Evolutionary conservation across 2,888 invertebrate genomes (phyloP).

Genomic region (Amblyjoppa fuscipennis): DNA sequence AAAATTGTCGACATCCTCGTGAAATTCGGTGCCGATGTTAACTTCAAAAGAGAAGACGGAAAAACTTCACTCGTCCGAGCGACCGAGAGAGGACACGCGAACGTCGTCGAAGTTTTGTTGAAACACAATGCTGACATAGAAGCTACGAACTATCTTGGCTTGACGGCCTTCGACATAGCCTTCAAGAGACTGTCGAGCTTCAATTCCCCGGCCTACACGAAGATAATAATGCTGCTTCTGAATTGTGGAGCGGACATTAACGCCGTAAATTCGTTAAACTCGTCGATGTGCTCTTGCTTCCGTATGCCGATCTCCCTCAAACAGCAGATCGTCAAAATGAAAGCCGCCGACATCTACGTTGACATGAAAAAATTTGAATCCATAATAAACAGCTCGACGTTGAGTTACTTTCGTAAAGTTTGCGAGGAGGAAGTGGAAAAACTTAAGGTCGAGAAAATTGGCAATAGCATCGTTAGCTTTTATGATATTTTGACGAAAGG

Average conservation of each 20-base stretch:
- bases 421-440: not conserved
- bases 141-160: not conserved
- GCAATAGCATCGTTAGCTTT: not conserved
- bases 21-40: not conserved
- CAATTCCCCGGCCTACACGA: not conserved
- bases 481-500: constrained; percentile 6
- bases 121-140: not conserved
- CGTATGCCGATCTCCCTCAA: not conserved
- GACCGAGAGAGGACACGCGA: not conserved
- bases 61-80: constrained; percentile 3
- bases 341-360: not conserved
- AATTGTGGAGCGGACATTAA: not conserved
- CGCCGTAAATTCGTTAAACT: not conserved
- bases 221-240: not conserved
- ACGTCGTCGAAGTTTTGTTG: constrained; percentile 2
- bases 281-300: not conserved
- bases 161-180: not conserved
- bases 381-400: not conserved
- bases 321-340: not conserved
- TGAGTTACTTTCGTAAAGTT: not conserved
- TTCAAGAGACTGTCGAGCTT: not conserved
- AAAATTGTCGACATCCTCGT: not conserved
- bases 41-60: constrained; percentile 1
- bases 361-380: not conserved
- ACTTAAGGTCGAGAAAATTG: not conserved